phyloP scores from a whole-genome alignment of 2,888 invertebrate genomes.

The Bombylius major region DNA sequence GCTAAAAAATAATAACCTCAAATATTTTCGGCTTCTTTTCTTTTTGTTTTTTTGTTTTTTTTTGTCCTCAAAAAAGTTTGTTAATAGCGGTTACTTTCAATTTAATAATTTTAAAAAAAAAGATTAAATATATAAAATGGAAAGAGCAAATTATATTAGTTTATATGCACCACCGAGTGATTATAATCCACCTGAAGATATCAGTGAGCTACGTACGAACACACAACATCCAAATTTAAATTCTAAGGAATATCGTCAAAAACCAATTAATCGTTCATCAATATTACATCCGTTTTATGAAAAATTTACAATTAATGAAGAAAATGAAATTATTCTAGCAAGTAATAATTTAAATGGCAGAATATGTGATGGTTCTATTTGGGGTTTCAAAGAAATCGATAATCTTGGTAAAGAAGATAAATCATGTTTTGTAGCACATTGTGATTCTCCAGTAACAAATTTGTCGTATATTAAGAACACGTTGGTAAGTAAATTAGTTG shows the following conservation, averaged over 20 bases:
- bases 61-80: too few relatives aligned
- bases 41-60: too few relatives aligned
- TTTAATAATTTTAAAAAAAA: too few relatives aligned
- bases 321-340: constrained; percentile 22
- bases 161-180: constrained; percentile 19
- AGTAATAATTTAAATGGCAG: constrained; percentile 28
- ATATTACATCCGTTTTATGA: constrained; percentile 30
- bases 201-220: constrained; percentile 19
- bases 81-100: too few relatives aligned
- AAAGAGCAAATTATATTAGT: constrained; percentile 6
- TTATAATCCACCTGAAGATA: constrained; percentile 26
- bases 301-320: constrained; percentile 23
- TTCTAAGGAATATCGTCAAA: constrained; percentile 29
- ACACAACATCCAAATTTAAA: constrained; percentile 34
- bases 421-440: constrained; percentile 24
- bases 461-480: constrained; percentile 25
- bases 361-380: constrained; percentile 29
- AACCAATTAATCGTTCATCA: constrained; percentile 23
- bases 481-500: constrained; percentile 19
- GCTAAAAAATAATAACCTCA: too few relatives aligned
- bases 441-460: constrained; percentile 25
- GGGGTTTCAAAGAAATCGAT: constrained; percentile 25
- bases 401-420: constrained; percentile 15
- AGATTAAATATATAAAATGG: constrained; percentile 1
- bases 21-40: too few relatives aligned